These are phyloP conservation scores for Psittacula derbiana DNA, from an alignment of 2,797 vertebrate genomes.

Conservation along the genomic window DNA sequence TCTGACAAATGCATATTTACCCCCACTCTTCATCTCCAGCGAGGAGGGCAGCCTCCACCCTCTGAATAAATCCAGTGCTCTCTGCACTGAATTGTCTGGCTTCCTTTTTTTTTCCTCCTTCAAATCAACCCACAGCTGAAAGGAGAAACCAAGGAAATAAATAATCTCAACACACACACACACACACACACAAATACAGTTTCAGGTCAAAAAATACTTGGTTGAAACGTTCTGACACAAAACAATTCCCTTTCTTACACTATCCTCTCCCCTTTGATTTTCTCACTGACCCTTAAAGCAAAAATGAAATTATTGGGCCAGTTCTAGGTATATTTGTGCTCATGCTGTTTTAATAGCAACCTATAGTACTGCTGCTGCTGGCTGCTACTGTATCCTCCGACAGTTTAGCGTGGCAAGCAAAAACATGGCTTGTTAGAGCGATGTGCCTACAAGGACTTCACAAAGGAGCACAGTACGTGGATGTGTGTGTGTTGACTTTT, in stretches of 20 bases:
- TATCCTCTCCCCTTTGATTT: not conserved
- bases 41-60: not conserved
- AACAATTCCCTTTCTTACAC: not conserved
- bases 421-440: not conserved
- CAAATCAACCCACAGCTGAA: not conserved
- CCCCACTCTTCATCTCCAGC: not conserved
- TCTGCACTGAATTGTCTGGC: not conserved
- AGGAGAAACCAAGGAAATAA: not conserved
- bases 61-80: not conserved
- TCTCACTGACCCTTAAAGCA: not conserved
- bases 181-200: not conserved
- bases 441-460: not conserved
- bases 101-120: fast-evolving
- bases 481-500: fast-evolving
- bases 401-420: not conserved
- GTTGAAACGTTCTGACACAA: not conserved
- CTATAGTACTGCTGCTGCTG: not conserved
- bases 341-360: not conserved
- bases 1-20: not conserved
- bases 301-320: not conserved
- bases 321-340: not conserved
- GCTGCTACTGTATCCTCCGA: not conserved
- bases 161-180: not conserved
- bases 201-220: not conserved
- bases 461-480: not conserved